phyloP scores from a whole-genome alignment of 2,797 vertebrate species.

The Intellagama lesueurii region DNA sequence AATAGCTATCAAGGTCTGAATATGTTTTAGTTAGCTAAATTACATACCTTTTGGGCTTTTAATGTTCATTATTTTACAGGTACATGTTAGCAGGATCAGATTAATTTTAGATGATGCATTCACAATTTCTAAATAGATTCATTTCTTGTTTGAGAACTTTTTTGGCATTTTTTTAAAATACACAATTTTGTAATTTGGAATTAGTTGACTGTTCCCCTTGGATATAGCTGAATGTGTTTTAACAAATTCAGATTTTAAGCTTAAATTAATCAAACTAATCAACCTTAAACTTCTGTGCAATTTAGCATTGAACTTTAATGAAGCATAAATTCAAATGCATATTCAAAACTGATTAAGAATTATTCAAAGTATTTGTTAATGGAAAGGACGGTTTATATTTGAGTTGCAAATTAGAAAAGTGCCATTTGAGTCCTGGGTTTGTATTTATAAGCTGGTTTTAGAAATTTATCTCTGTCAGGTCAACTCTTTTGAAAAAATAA shows the following conservation, averaged over 20 bases:
- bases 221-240: neutral
- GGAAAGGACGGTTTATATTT: constrained; percentile 2
- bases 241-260: constrained; percentile 19
- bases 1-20: neutral
- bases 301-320: constrained; percentile 23
- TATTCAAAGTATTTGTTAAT: constrained; percentile 12
- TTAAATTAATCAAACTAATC: constrained; percentile 15
- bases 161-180: neutral
- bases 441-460: neutral
- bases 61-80: neutral
- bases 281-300: neutral
- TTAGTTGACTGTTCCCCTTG: neutral
- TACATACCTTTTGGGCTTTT: neutral
- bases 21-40: neutral
- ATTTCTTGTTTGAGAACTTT: neutral
- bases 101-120: neutral
- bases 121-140: neutral
- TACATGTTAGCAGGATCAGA: neutral
- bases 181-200: neutral
- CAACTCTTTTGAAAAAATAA: neutral
- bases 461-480: neutral
- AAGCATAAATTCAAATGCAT: constrained; percentile 24
- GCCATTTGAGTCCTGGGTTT: neutral
- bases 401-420: constrained; percentile 20
- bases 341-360: constrained; percentile 21